Evolutionary conservation across 2,888 invertebrate genomes (phyloP), one percentile per base, ranked within the genome.

Genomic region (Napeogenes sylphis): DNA sequence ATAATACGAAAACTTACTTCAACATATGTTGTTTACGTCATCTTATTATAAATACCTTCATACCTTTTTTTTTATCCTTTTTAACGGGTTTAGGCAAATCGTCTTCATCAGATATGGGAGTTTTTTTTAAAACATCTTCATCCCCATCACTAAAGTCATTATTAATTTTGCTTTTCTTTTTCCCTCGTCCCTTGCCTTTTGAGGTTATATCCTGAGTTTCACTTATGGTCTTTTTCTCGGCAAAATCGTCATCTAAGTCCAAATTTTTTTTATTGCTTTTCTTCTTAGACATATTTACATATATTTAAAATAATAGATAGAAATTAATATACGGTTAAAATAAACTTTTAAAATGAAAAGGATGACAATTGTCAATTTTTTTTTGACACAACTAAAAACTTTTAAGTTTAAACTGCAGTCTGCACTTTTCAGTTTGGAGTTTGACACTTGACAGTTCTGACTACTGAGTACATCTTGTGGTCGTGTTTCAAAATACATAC

Each of bases 211-310:
- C 87, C 65, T 75, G 76, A 71, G 69, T 73, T 61, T 88, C 89
- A 66, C 78, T 61, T 46, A 70, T 61, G 53, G 71, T 66, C 62
- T 81, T 81, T 69, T 85, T 88, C 33, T 87, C 84, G 58, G 91
- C 92, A 56, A 91, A 81, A 59, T 92, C 92, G 33, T 92, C 91
- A 55, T 92, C 92, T 0, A 91, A 74, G 67, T 92, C 91, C 75
- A 89, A 87, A 71, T 90, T 92, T 75, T 93, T 93, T 74, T 92
- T 93, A 68, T 84, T 88, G 61, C 91, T 91, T 67, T 87, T 91
- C 80, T 91, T 92, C 77, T 93, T 93, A 6, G 93, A 93, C 93
- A 93, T 93, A 2, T 65, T 73, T 33, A 56, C 45, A 10, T 12
- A 47, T 13, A 46, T 45, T 61, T 42, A 13, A 38, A 55, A 14